Evolutionary conservation across 2,797 vertebrate genomes (phyloP).

Genomic region (Mormyrus hasselquistii): DNA sequence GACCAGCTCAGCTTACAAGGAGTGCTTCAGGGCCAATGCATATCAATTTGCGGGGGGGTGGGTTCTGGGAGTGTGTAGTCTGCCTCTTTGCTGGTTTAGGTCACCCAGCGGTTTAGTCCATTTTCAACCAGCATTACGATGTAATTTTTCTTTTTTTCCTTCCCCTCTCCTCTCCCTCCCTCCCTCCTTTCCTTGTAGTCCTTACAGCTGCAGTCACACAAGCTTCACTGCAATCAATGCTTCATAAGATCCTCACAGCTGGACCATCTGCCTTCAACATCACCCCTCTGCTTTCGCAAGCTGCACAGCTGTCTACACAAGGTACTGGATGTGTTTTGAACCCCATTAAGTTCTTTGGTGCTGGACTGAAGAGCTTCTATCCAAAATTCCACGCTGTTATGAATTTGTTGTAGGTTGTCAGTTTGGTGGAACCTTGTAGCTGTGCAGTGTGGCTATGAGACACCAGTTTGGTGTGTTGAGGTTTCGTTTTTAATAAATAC

Average conservation of each 20-base stretch:
- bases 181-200: constrained; percentile 66
- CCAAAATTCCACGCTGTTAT: not conserved
- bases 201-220: constrained; percentile 99
- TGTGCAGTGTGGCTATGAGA: not conserved
- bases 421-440: not conserved
- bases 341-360: not conserved
- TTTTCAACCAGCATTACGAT: not conserved
- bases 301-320: constrained; percentile 95
- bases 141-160: not conserved
- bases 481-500: not conserved
- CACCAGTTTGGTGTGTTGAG: not conserved
- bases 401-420: not conserved
- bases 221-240: constrained; percentile 98
- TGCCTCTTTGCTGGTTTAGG: not conserved
- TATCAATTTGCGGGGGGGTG: not conserved
- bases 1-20: not conserved
- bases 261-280: constrained; percentile 98
- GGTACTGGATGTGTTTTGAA: constrained; percentile 60
- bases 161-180: not conserved
- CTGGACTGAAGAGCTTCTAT: not conserved
- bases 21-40: not conserved
- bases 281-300: constrained; percentile 95
- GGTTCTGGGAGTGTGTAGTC: not conserved
- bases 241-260: constrained; percentile 98
- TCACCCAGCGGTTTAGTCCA: not conserved